Base-by-base conservation (phyloP, 2,888 invertebrate species). In the Nymphalis polychloros region DNA sequence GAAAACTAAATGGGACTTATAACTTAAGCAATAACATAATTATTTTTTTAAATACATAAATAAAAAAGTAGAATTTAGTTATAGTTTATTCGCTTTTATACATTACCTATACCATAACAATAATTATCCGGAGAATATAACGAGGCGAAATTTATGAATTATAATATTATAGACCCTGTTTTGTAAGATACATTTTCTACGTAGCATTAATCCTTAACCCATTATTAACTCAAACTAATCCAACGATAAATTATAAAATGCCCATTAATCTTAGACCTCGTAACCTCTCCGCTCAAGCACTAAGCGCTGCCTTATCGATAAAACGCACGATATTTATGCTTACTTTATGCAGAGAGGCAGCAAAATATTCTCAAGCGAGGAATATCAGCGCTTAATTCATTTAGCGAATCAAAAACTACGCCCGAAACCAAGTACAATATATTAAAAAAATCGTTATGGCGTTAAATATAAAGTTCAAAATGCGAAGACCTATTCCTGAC, bases 301-400 rank as follows among this genome's bases (percentile, higher is more conserved):
- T 74, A 75, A 27, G 57, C 81, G 64, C 65, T 63, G 67, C 82
- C 80, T 76, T 76, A 81, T 76, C 79, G 78, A 86, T 85, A 80
- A 82, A 83, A 78, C 76, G 79, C 76, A 72, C 74, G 77, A 83
- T 87, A 89, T 89, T 86, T 88, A 88, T 83, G 84, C 80, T 83
- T 83, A 85, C 87, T 87, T 86, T 85, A 87, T 87, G 81, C 85
- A 81, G 80, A 78, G 76, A 76, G 78, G 79, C 79, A 78, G 77
- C 77, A 76, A 81, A 80, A 57, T 57, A 86, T 84, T 83, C 84
- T 80, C 79, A 75, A 76, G 80, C 73, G 68, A 74, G 77, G 81
- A 84, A 83, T 86, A 84, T 81, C 78, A 68, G 73, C 69, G 80
- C 76, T 83, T 84, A 85, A 87, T 87, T 88, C 84, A 86, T 87